These are phyloP conservation scores for Malurus splendens DNA, from an alignment of 2,797 vertebrate genomes.

Conservation along the genomic window DNA sequence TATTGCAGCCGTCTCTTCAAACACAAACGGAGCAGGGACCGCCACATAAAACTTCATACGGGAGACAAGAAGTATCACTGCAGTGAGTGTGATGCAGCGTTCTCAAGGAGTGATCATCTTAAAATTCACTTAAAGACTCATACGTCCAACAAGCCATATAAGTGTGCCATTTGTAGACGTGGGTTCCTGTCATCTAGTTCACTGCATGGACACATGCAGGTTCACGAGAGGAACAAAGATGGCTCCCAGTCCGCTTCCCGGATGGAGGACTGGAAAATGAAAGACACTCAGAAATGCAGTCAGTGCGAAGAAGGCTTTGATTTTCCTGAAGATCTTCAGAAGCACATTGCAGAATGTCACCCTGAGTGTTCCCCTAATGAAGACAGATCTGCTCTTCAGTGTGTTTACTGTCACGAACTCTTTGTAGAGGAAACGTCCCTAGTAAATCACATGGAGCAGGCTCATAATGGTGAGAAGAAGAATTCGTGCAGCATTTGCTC, in stretches of 20 bases:
- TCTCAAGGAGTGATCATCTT: constrained; percentile 96
- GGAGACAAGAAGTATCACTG: constrained; percentile 99
- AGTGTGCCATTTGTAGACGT: constrained; percentile 95
- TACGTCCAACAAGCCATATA: constrained; percentile 98
- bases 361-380: constrained; percentile 94
- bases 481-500: constrained; percentile 91
- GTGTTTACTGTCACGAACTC: constrained; percentile 95
- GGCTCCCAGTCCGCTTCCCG: constrained; percentile 81
- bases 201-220: constrained; percentile 98
- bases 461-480: constrained; percentile 88
- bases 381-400: constrained; percentile 89
- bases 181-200: constrained; percentile 96
- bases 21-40: constrained; percentile 96
- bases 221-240: constrained; percentile 93
- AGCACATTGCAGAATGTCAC: constrained; percentile 96
- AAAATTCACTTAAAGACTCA: constrained; percentile 99
- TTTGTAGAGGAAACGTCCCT: constrained; percentile 91
- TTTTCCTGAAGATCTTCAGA: constrained; percentile 94
- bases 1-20: constrained; percentile 98
- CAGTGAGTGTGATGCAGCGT: constrained; percentile 93
- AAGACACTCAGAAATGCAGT: constrained; percentile 95
- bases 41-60: constrained; percentile 96
- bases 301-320: constrained; percentile 98
- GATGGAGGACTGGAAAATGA: constrained; percentile 92
- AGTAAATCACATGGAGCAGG: constrained; percentile 92